A percentile compares a stretch with the other conserved stretches of the same genome.
Conservation (phyloP, 2,888 invertebrate genomes). For the Baccha elongata region DNA sequence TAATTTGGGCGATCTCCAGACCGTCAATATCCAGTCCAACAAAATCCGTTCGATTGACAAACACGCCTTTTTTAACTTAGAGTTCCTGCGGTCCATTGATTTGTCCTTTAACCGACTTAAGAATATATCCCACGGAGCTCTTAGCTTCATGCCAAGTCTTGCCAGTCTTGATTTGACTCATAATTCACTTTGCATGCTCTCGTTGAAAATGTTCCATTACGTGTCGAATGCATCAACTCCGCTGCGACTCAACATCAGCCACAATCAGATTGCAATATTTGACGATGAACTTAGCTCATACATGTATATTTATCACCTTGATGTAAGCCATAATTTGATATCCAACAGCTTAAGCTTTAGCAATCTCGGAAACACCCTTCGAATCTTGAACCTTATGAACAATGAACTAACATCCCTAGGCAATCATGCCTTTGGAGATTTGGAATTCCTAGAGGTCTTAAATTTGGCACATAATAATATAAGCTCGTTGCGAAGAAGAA, state of each 20-base stretch:
- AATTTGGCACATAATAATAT: slow-evolving; percentile 90
- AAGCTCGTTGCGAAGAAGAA: slow-evolving; percentile 87
- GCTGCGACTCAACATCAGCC: slow-evolving; percentile 89
- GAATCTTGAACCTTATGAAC: slow-evolving; percentile 88
- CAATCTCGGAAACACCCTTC: slow-evolving; percentile 85
- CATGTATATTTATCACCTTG: slow-evolving; percentile 87
- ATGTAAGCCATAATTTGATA: slow-evolving; percentile 88
- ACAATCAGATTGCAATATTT: slow-evolving; percentile 83
- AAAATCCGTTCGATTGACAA: slow-evolving; percentile 88
- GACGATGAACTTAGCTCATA: slow-evolving; percentile 81
- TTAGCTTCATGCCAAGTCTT: slow-evolving; percentile 89
- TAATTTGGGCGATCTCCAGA: slow-evolving; percentile 88
- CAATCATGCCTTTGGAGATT: slow-evolving; percentile 89
- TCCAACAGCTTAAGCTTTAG: slow-evolving; percentile 87
- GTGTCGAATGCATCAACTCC: slow-evolving; percentile 86
- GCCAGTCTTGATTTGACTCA: slow-evolving; percentile 91
- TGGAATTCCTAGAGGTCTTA: slow-evolving; percentile 88
- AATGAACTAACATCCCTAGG: slow-evolving; percentile 89
- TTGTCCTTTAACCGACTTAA: slow-evolving; percentile 91
- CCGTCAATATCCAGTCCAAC: slow-evolving; percentile 91
- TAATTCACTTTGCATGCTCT: slow-evolving; percentile 88
- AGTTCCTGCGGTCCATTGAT: slow-evolving; percentile 91
- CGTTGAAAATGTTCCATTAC: slow-evolving; percentile 87
- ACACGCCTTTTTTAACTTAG: slow-evolving; percentile 89
- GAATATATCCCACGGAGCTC: slow-evolving; percentile 88